These are phyloP conservation scores for Pseudomyrmex dendroicus DNA, from an alignment of 1,140 invertebrate genomes.

Conservation along the genomic window DNA sequence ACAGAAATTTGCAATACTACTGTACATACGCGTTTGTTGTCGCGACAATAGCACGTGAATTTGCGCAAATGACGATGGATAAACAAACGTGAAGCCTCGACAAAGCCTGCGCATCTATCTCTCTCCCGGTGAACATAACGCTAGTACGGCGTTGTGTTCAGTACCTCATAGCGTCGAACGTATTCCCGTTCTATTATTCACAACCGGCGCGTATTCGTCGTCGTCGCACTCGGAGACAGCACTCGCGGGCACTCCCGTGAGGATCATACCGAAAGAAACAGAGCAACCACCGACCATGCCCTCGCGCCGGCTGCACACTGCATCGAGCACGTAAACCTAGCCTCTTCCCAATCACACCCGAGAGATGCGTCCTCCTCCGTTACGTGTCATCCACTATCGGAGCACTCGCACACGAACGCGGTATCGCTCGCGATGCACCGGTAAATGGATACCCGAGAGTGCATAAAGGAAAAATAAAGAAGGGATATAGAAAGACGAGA, in stretches of 20 bases:
- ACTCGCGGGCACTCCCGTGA: slow-evolving; percentile 42
- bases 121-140: slow-evolving; percentile 17
- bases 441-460: neutral
- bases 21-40: neutral
- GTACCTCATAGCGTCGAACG: slow-evolving; percentile 43
- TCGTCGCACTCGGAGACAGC: slow-evolving; percentile 35
- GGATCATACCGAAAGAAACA: slow-evolving; percentile 14
- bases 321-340: slow-evolving; percentile 24
- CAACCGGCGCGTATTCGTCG: slow-evolving; percentile 29
- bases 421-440: slow-evolving; percentile 23
- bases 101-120: slow-evolving; percentile 19
- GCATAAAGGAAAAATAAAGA: slow-evolving; percentile 21
- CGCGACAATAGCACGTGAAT: slow-evolving; percentile 49
- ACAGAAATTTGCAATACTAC: slow-evolving; percentile 1
- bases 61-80: slow-evolving; percentile 19
- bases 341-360: slow-evolving; percentile 31
- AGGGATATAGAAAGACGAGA: neutral
- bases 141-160: slow-evolving; percentile 23
- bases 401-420: slow-evolving; percentile 45
- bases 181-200: slow-evolving; percentile 49
- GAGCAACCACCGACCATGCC: slow-evolving; percentile 29
- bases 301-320: slow-evolving; percentile 36
- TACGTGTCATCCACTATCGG: slow-evolving; percentile 42
- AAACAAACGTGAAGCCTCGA: slow-evolving; percentile 29
- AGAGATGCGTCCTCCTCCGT: slow-evolving; percentile 9